phyloP scores from a whole-genome alignment of 2,888 invertebrate genomes.

The Ephialtes manifestator region DNA sequence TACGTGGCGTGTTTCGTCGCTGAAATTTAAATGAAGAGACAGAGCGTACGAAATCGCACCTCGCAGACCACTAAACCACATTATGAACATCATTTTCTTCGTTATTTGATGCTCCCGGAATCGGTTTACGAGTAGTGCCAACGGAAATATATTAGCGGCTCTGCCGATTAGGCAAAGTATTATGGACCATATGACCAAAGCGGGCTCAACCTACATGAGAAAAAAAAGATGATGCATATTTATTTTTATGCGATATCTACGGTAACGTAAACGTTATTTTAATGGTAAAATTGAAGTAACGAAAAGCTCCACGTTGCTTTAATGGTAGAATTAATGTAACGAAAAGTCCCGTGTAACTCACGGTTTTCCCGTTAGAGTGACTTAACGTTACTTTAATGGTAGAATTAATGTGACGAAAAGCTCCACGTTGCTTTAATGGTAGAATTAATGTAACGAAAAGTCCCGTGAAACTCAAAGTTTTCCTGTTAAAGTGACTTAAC shows the following conservation, averaged over 20 bases:
- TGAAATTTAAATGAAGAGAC: constrained; percentile 97
- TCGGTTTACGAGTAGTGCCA: constrained; percentile 96
- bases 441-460: too few relatives aligned
- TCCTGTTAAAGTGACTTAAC: too few relatives aligned
- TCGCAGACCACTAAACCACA: constrained; percentile 99
- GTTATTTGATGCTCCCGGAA: constrained; percentile 99
- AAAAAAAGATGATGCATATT: neutral
- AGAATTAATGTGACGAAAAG: too few relatives aligned
- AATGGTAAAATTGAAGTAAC: too few relatives aligned
- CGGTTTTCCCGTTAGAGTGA: too few relatives aligned
- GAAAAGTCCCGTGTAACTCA: too few relatives aligned
- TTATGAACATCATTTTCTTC: constrained; percentile 99
- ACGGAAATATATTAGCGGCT: constrained; percentile 98
- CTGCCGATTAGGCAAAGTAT: constrained; percentile 96
- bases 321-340: too few relatives aligned
- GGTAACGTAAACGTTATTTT: too few relatives aligned
- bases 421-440: too few relatives aligned
- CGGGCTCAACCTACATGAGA: constrained; percentile 89
- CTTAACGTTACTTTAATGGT: too few relatives aligned
- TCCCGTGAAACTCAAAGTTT: too few relatives aligned
- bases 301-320: too few relatives aligned
- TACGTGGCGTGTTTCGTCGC: constrained; percentile 97
- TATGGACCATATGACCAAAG: constrained; percentile 97
- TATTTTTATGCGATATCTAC: neutral
- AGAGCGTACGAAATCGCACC: constrained; percentile 99